Evolutionary conservation across 2,113 vertebrate species (phyloP).

Genomic region (Blennius ocellaris): DNA sequence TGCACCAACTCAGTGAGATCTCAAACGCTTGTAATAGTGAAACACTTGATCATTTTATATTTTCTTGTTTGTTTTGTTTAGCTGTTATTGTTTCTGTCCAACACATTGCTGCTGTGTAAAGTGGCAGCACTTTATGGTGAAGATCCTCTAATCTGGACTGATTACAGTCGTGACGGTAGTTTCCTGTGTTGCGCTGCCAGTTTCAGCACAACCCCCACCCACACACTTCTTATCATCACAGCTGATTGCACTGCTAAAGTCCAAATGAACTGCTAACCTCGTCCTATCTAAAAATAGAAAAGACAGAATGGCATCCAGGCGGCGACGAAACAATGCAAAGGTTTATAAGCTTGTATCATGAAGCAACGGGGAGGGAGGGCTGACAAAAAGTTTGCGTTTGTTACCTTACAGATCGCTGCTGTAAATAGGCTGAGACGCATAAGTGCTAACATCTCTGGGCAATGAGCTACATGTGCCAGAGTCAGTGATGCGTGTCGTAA

Average conservation of each 20-base stretch:
- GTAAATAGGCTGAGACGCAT: constrained; percentile 24
- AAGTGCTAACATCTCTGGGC: constrained; percentile 38
- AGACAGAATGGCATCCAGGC: constrained; percentile 19
- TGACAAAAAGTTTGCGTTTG: constrained; percentile 21
- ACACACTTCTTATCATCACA: constrained; percentile 59
- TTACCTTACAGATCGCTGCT: constrained; percentile 10
- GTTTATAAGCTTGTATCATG: constrained; percentile 7
- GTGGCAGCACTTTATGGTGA: constrained; percentile 24
- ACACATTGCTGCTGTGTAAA: constrained; percentile 12
- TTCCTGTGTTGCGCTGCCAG: constrained; percentile 43
- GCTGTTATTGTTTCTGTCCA: neutral
- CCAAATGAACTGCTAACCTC: constrained; percentile 58
- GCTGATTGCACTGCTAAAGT: constrained; percentile 70
- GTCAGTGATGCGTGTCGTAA: constrained; percentile 40
- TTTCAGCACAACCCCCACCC: constrained; percentile 54
- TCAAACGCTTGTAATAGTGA: too few relatives aligned
- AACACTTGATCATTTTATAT: too few relatives aligned
- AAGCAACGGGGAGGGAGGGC: neutral
- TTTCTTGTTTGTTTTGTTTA: neutral
- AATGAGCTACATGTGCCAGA: constrained; percentile 46
- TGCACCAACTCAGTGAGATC: too few relatives aligned
- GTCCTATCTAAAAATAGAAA: constrained; percentile 49
- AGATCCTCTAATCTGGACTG: constrained; percentile 66
- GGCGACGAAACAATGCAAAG: constrained; percentile 24
- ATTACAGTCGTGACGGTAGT: constrained; percentile 61